phyloP scores from a whole-genome alignment of 1,140 invertebrate species.

The Spodoptera litura region DNA sequence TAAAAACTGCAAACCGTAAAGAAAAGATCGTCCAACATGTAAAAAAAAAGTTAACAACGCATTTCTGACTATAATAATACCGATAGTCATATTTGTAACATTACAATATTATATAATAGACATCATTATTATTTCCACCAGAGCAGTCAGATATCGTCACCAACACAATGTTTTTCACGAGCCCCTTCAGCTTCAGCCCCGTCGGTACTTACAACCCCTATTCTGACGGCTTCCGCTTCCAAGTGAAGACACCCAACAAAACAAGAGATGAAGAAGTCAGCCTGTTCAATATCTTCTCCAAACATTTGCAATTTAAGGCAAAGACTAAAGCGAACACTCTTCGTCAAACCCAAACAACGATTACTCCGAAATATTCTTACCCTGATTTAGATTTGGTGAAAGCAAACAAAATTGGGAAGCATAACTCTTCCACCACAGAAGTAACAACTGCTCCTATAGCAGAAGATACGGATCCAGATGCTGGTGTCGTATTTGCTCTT shows the following conservation, averaged over 20 bases:
- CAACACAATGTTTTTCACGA: neutral
- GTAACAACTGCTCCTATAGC: neutral
- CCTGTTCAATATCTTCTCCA: neutral
- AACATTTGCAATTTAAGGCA: neutral
- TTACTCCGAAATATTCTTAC: no score
- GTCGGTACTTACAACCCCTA: no score
- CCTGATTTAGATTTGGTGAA: no score
- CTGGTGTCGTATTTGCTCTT: neutral
- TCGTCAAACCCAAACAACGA: neutral
- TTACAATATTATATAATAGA: neutral
- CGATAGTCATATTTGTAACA: no score
- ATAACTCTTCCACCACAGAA: neutral
- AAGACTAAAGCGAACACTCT: neutral
- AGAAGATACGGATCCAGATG: neutral
- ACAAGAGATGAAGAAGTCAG: neutral
- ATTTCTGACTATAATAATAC: neutral
- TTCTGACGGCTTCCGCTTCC: conserved; percentile 1
- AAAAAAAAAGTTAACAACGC: no score
- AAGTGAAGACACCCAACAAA: neutral
- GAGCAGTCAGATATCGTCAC: neutral
- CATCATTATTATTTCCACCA: conserved; percentile 17
- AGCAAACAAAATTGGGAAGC: no score
- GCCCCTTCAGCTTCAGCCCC: neutral
- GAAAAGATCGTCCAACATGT: no score
- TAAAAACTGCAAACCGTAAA: no score